phyloP scores from a whole-genome alignment of 2,113 vertebrate species.

The Atractosteus spatula region DNA sequence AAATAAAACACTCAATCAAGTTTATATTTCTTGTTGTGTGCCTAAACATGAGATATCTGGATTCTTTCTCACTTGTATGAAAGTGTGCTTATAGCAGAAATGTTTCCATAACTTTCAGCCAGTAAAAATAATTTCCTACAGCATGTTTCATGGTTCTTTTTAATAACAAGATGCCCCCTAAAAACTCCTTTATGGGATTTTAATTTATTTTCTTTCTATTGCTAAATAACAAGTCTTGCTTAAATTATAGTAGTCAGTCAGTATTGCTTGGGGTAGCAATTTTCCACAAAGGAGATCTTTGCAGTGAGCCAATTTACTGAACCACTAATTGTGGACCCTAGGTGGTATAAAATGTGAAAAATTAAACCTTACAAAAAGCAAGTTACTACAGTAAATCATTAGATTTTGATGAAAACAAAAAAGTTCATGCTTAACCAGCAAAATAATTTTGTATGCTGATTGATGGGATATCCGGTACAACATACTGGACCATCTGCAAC shows the following conservation, averaged over 20 bases:
- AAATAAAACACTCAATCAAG: neutral
- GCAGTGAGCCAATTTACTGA: constrained; percentile 31
- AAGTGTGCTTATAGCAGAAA: constrained; percentile 27
- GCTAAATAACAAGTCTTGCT: constrained; percentile 36
- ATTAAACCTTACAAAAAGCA: neutral
- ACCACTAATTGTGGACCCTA: constrained; percentile 21
- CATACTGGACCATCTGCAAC: too few species aligned
- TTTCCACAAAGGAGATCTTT: constrained; percentile 44
- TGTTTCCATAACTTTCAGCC: constrained; percentile 32
- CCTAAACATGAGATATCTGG: constrained; percentile 17
- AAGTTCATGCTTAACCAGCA: neutral
- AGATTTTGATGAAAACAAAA: constrained; percentile 12
- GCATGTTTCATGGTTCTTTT: constrained; percentile 21
- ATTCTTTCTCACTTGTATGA: constrained; percentile 22
- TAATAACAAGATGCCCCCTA: constrained; percentile 20
- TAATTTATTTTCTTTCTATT: constrained; percentile 29
- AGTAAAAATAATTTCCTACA: constrained; percentile 31
- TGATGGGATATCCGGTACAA: too few species aligned
- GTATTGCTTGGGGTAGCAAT: constrained; percentile 25
- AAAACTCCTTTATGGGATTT: constrained; percentile 31
- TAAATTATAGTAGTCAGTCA: constrained; percentile 21
- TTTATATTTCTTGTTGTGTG: constrained; percentile 5
- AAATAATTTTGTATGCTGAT: too few species aligned
- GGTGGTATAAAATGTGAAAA: too few species aligned
- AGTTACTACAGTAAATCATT: constrained; percentile 11